Conservation (phyloP, 2,797 vertebrate species). For the Amphiprion clarkii region DNA sequence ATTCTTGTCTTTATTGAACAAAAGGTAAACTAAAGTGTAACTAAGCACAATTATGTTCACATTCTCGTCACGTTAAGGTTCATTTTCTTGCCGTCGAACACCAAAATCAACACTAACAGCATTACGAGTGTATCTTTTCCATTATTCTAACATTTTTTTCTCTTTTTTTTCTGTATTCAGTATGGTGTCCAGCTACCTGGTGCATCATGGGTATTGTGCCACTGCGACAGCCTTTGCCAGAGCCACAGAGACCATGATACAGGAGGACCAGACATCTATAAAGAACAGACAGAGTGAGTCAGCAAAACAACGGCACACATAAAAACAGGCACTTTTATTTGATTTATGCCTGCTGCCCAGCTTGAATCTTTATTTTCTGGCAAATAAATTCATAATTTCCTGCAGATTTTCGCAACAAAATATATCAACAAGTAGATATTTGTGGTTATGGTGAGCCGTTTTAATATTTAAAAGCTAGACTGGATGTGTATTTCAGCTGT, state of each 20-base stretch:
- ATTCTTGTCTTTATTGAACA: no score
- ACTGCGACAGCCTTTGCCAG: conserved; percentile 96
- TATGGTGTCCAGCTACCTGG: conserved; percentile 98
- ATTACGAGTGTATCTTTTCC: no score
- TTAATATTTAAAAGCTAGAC: no score
- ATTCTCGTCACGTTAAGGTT: neutral
- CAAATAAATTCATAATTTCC: no score
- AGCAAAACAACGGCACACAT: conserved; percentile 39
- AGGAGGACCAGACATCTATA: conserved; percentile 98
- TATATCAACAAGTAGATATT: no score
- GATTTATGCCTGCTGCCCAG: no score
- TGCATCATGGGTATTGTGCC: conserved; percentile 98
- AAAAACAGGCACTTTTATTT: neutral
- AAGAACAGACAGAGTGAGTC: conserved; percentile 99
- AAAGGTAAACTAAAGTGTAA: neutral
- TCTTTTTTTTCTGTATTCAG: conserved; percentile 49
- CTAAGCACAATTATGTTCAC: neutral
- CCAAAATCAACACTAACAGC: neutral
- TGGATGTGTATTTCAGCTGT: no score
- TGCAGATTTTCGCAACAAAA: no score
- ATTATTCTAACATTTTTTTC: neutral
- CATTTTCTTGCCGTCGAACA: neutral
- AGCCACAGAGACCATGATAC: conserved; percentile 96
- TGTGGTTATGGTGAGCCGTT: no score
- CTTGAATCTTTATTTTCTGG: no score